These are phyloP conservation scores for Anhinga anhinga DNA, from an alignment of 2,113 vertebrate species.

Conservation along the genomic window DNA sequence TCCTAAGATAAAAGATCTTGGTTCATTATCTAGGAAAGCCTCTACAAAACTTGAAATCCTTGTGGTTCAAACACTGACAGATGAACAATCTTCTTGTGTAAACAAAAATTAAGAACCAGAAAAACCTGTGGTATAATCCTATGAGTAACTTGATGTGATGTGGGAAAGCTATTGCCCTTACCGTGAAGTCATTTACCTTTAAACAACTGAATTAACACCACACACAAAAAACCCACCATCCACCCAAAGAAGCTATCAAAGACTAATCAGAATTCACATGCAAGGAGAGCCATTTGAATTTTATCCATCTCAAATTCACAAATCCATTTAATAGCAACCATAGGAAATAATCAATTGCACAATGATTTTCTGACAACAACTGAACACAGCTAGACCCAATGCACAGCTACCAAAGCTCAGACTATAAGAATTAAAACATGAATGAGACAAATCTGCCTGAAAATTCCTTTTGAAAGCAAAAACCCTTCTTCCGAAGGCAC, in stretches of 20 bases:
- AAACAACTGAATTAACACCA: background rate
- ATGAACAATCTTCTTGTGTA: background rate
- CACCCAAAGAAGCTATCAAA: background rate
- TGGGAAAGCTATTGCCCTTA: background rate
- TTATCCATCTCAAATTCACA: background rate
- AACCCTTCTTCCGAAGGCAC: background rate
- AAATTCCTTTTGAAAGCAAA: background rate
- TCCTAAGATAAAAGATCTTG: background rate
- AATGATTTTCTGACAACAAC: background rate
- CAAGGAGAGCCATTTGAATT: background rate
- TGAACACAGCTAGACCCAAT: background rate
- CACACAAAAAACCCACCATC: background rate
- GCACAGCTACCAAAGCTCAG: background rate
- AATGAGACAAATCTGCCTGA: background rate
- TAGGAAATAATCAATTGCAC: background rate
- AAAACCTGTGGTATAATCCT: background rate
- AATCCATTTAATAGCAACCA: background rate
- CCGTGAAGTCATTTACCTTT: background rate
- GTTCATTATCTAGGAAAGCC: background rate
- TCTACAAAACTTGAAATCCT: background rate
- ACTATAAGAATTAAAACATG: background rate
- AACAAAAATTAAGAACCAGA: constrained; percentile 15
- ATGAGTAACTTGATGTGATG: background rate
- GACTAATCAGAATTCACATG: background rate
- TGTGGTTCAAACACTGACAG: background rate